Evolutionary conservation across 1,140 invertebrate genomes (phyloP).

Genomic region (Neodiprion lecontei): DNA sequence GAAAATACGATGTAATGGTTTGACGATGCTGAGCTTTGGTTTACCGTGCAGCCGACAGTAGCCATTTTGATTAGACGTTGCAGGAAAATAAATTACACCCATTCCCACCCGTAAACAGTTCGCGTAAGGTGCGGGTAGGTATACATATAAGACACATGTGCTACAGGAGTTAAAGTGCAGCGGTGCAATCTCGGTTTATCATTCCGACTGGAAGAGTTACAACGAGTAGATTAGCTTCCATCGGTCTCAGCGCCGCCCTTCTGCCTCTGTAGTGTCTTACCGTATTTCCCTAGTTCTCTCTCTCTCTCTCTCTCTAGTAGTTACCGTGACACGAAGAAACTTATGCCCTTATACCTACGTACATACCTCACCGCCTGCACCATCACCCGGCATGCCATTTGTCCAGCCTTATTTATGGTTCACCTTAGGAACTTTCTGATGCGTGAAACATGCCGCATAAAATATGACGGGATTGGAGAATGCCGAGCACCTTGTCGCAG

Average conservation of each 20-base stretch:
- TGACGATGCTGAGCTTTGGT: no score
- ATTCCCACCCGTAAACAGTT: not conserved
- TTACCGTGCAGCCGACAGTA: not conserved
- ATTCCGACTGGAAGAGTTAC: not conserved
- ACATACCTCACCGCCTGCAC: not conserved
- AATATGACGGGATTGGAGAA: not conserved
- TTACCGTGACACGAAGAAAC: not conserved
- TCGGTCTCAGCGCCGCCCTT: not conserved
- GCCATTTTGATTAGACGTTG: not conserved
- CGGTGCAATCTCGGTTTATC: conserved; percentile 2
- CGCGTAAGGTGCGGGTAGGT: no score
- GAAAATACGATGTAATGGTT: no score
- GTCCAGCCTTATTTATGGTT: not conserved
- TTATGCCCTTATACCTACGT: not conserved
- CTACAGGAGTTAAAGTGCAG: not conserved
- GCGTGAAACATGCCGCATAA: not conserved
- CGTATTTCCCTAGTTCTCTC: not conserved
- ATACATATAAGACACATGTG: not conserved
- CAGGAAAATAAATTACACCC: not conserved
- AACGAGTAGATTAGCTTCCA: conserved; percentile 3
- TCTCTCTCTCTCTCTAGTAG: not conserved
- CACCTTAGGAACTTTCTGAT: not conserved
- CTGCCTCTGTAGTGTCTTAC: not conserved
- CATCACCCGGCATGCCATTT: not conserved
- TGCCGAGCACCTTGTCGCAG: not conserved